phyloP scores from a whole-genome alignment of 2,888 invertebrate genomes.

The Ectemnius cavifrons region DNA sequence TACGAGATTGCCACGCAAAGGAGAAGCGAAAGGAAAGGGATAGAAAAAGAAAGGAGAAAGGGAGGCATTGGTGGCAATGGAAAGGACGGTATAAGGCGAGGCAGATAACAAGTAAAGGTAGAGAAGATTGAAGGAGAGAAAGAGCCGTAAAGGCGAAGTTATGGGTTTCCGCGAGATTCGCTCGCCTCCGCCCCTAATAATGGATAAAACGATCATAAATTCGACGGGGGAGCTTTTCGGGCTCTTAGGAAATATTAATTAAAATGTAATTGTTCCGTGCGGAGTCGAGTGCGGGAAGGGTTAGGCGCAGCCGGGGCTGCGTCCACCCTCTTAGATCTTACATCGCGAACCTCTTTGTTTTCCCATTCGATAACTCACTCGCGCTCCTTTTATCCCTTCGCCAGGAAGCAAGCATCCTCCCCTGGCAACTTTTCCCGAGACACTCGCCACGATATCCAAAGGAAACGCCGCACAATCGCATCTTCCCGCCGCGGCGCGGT shows the following conservation, averaged over 20 bases:
- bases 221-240: slow-evolving; percentile 75
- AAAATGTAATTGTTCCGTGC: slow-evolving; percentile 78
- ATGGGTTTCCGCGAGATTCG: slow-evolving; percentile 76
- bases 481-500: no score
- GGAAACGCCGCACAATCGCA: not conserved
- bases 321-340: slow-evolving; percentile 62
- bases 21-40: no score
- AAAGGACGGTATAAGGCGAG: slow-evolving; percentile 19
- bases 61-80: slow-evolving; percentile 20
- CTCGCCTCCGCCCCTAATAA: slow-evolving; percentile 74
- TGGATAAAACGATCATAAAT: slow-evolving; percentile 79
- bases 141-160: slow-evolving; percentile 76
- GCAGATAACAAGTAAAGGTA: slow-evolving; percentile 28
- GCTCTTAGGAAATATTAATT: slow-evolving; percentile 78
- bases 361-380: slow-evolving; percentile 66
- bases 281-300: slow-evolving; percentile 65
- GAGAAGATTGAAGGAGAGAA: slow-evolving; percentile 38
- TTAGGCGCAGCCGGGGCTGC: slow-evolving; percentile 44
- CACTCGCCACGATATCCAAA: not conserved
- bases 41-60: not conserved
- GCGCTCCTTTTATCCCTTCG: slow-evolving; percentile 42
- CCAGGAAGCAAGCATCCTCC: slow-evolving; percentile 8
- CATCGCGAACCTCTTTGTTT: slow-evolving; percentile 71
- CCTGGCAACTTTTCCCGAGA: slow-evolving; percentile 1
- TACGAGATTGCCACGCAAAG: not conserved